Evolutionary conservation across 2,888 invertebrate species (phyloP).

Genomic region (Amphimallon solstitiale): DNA sequence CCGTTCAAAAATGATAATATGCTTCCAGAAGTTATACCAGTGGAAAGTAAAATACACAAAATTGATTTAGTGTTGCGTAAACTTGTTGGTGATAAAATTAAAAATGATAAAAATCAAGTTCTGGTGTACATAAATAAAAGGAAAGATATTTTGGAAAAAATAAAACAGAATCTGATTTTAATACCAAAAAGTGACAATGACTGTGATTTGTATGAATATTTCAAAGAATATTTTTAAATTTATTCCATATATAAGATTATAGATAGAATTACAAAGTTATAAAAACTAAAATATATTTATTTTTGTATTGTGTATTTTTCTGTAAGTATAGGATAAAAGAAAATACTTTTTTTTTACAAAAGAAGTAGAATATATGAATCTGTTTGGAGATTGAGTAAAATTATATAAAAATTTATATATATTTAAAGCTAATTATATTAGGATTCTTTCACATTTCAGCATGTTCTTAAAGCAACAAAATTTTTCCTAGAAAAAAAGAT

Average conservation of each 20-base stretch:
- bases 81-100: constrained; percentile 40
- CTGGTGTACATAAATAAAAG: constrained; percentile 27
- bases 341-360: constrained; percentile 7
- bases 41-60: constrained; percentile 36
- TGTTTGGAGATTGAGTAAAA: no score
- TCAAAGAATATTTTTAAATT: constrained; percentile 20
- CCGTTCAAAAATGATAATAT: constrained; percentile 19
- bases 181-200: constrained; percentile 30
- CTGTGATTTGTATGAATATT: constrained; percentile 28
- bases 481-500: no score
- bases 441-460: no score
- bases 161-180: constrained; percentile 36
- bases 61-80: constrained; percentile 44
- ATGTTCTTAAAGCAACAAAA: no score
- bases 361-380: no score
- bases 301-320: constrained; percentile 5
- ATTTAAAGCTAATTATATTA: no score
- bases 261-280: neutral
- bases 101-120: constrained; percentile 27
- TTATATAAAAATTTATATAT: no score
- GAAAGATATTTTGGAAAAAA: constrained; percentile 38
- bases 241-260: no score
- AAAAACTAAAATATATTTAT: neutral
- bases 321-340: neutral
- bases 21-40: constrained; percentile 7